These are phyloP conservation scores for Smittia sp. DNA, from an alignment of 2,888 invertebrate genomes.

Conservation along the genomic window DNA sequence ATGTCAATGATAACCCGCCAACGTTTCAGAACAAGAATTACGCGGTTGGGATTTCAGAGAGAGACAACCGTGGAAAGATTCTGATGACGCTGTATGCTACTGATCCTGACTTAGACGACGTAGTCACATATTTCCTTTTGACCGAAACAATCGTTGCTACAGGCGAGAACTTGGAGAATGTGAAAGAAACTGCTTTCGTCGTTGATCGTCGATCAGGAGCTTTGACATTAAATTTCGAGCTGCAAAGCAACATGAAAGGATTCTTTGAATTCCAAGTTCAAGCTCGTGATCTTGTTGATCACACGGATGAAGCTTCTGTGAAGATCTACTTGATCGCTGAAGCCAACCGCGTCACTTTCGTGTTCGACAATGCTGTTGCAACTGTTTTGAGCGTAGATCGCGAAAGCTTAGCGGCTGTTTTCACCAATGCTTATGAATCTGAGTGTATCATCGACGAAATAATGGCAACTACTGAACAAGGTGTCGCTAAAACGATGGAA, in stretches of 20 bases:
- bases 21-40: slow-evolving; percentile 55
- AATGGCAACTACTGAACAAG: slow-evolving; percentile 50
- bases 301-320: slow-evolving; percentile 54
- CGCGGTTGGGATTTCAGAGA: slow-evolving; percentile 57
- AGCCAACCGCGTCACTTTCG: slow-evolving; percentile 58
- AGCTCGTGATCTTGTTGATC: slow-evolving; percentile 57
- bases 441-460: slow-evolving; percentile 62
- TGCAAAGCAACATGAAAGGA: slow-evolving; percentile 59
- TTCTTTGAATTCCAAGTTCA: slow-evolving; percentile 59
- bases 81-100: slow-evolving; percentile 58
- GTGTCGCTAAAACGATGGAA: slow-evolving; percentile 51
- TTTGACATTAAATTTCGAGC: slow-evolving; percentile 56
- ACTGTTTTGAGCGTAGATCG: background rate
- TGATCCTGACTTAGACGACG: slow-evolving; percentile 56
- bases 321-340: slow-evolving; percentile 61
- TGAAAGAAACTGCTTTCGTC: slow-evolving; percentile 53
- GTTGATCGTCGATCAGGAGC: slow-evolving; percentile 54
- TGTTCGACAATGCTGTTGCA: slow-evolving; percentile 56
- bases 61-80: slow-evolving; percentile 54
- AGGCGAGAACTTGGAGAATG: slow-evolving; percentile 51
- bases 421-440: slow-evolving; percentile 56
- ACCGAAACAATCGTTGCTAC: slow-evolving; percentile 53
- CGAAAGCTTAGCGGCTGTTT: slow-evolving; percentile 49
- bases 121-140: slow-evolving; percentile 54
- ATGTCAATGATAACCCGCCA: slow-evolving; percentile 61